Evolutionary conservation across 1,140 invertebrate genomes (phyloP), one percentile per base, ranked within the genome.

Genomic region (Phocides pigmalion): DNA sequence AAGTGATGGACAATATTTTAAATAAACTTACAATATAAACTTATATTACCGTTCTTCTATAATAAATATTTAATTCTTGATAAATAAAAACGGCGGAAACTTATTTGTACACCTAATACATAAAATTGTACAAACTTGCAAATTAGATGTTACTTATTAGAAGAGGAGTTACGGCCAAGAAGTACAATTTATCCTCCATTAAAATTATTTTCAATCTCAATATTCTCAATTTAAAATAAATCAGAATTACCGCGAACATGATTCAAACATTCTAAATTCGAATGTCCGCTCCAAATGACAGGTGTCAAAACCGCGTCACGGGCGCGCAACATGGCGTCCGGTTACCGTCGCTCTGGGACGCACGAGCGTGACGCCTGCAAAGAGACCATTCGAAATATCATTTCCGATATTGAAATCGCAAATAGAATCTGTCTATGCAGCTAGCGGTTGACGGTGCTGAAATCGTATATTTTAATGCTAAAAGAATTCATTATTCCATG

Each of bases 281-380:
- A 84, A 83, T 81, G 76, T 81, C 74, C 74, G 77, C 72, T 73
- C 66, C 67, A 69, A 76, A 73, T 83, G 79, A 79, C 79, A 80
- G 75, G 76, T 88, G 82, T 87, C 84, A 85, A 76, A 79, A 76
- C 79, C 76, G 67, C 78, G 82, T 82, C 81, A 82, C 72, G 80
- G 72, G 79, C 68, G 64, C 73, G 75, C 78, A 82, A 78, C 70
- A 78, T 74, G 78, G 86, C 84, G 81, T 87, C 80, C 81, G 81
- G 82, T 87, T 82, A 82, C 86, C 70, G 84, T 79, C 79, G 67
- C 70, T 78, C 78, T 70, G 41, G 47, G 35, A 70, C 63, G 65
- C 75, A 67, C 28, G 20, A 68, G 70, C 79, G 76, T 79, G 77
- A 73, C 68, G 54, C 39, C 63, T n/a, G 71, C 77, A 82, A 82